Base-by-base conservation (phyloP, 2,113 vertebrate species). In the Myrmecophaga tridactyla region DNA sequence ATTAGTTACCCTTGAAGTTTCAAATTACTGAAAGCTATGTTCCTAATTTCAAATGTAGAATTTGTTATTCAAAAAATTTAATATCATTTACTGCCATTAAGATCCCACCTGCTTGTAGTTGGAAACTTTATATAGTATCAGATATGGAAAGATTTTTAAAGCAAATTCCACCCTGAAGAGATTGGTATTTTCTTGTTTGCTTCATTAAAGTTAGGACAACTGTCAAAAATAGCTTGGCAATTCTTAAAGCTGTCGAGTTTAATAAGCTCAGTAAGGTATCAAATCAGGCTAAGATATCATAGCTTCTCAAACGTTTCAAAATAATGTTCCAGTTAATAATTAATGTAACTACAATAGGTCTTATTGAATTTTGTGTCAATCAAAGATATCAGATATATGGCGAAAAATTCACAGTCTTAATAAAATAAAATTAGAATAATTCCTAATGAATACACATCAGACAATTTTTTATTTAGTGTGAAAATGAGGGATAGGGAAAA, bases 141-240 rank as follows among this genome's bases (percentile, higher is more conserved):
- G 92, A 60, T 89, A 29, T 96, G 14, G 53, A 96, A 93, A 88
- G 31, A 62, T 94, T 95, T 86, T 95, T 60, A 93, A 94, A 97
- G 36, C 29, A 21, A 94, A 43, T 9, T 93, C 87, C 76, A 88
- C 72, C 72, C 51, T 73, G 83, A 58, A n/a, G 65, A 91, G 89
- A 84, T 51, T 70, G 17, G 60, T 77, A 69, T 53, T 67, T 94
- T 89, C 48, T 86, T 80, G 82, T 85, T 97, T 90, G 4, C 0
- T 86, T 81, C 78, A 94, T 65, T 41, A 94, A 39, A 87, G 46
- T 92, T 86, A 97, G 88, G 82, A 89, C 29, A 81, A 92, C 82
- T 97, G 96, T 92, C 94, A 81, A 94, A 97, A 97, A 93, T 58
- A 95, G 65, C 41, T 97, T 92, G 94, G 95, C 41, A 95, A 88